Evolutionary conservation across 2,113 vertebrate species (phyloP).

Genomic region (Euleptes europaea): DNA sequence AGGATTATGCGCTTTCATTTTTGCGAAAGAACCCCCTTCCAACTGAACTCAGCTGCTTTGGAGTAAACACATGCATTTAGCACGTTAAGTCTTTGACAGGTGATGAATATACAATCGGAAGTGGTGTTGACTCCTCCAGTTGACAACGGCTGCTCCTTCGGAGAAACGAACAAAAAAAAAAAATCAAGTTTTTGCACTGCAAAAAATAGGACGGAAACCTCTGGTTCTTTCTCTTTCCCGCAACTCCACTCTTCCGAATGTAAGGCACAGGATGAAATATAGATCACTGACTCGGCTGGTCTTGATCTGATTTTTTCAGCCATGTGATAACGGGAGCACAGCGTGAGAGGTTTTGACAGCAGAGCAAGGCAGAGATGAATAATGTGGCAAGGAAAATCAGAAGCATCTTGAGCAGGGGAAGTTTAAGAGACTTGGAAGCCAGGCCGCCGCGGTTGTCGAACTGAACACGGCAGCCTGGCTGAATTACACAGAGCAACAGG

Average conservation of each 20-base stretch:
- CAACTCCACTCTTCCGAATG: background rate
- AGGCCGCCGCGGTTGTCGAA: constrained; percentile 51
- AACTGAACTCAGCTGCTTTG: background rate
- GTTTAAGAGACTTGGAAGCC: constrained; percentile 52
- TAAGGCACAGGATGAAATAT: constrained; percentile 11
- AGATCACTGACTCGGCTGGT: background rate
- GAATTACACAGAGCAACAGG: constrained; percentile 53
- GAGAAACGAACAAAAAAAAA: accelerated
- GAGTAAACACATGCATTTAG: background rate
- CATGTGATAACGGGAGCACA: constrained; percentile 15
- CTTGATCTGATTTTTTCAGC: constrained; percentile 26
- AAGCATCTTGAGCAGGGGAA: constrained; percentile 33
- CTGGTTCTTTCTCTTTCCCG: background rate
- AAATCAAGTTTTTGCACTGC: background rate
- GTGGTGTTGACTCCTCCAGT: background rate
- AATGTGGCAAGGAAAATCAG: constrained; percentile 49
- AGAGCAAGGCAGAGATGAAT: constrained; percentile 19
- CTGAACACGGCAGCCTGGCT: constrained; percentile 55
- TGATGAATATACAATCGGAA: background rate
- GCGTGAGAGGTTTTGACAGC: constrained; percentile 37
- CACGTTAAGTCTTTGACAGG: background rate
- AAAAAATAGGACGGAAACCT: background rate
- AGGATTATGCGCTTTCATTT: background rate
- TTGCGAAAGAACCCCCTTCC: background rate
- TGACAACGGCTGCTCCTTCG: background rate